Evolutionary conservation across 2,888 invertebrate species (phyloP).

Genomic region (Cheilosia impressa): DNA sequence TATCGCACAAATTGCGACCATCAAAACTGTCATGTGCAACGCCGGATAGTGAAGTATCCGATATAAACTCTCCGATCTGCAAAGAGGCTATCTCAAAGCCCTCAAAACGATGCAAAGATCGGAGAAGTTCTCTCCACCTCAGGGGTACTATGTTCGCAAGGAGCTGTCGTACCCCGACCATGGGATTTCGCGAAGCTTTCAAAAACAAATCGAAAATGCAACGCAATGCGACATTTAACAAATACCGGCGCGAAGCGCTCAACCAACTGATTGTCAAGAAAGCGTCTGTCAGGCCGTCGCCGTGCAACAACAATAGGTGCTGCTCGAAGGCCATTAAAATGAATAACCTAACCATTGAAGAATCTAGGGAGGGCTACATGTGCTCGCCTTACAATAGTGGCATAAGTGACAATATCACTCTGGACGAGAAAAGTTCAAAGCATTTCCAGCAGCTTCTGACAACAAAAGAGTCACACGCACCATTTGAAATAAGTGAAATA

Average conservation of each 20-base stretch:
- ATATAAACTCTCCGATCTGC: slow-evolving; percentile 62
- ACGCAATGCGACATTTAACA: slow-evolving; percentile 77
- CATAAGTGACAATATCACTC: slow-evolving; percentile 1
- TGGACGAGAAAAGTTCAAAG: slow-evolving; percentile 19
- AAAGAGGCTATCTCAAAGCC: slow-evolving; percentile 12
- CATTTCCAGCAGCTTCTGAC: slow-evolving; percentile 79
- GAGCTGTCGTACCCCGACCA: slow-evolving; percentile 72
- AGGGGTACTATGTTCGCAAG: slow-evolving; percentile 78
- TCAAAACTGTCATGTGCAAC: slow-evolving; percentile 3
- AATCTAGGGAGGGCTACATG: neutral
- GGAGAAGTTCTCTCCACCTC: slow-evolving; percentile 76
- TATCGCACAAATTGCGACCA: slow-evolving; percentile 29
- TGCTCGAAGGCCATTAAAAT: slow-evolving; percentile 1
- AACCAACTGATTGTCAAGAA: slow-evolving; percentile 52
- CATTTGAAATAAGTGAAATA: slow-evolving; percentile 79
- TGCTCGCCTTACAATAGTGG: neutral
- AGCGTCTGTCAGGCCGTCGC: slow-evolving; percentile 28
- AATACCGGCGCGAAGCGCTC: slow-evolving; percentile 60
- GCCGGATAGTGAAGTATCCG: slow-evolving; percentile 49
- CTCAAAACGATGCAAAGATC: slow-evolving; percentile 46
- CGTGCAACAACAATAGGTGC: slow-evolving; percentile 15
- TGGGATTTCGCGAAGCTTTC: slow-evolving; percentile 73
- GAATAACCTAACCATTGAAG: neutral
- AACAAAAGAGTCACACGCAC: slow-evolving; percentile 79
- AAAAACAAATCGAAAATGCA: slow-evolving; percentile 76